phyloP scores from a whole-genome alignment of 2,113 vertebrate genomes.

The Amphilophus citrinellus region DNA sequence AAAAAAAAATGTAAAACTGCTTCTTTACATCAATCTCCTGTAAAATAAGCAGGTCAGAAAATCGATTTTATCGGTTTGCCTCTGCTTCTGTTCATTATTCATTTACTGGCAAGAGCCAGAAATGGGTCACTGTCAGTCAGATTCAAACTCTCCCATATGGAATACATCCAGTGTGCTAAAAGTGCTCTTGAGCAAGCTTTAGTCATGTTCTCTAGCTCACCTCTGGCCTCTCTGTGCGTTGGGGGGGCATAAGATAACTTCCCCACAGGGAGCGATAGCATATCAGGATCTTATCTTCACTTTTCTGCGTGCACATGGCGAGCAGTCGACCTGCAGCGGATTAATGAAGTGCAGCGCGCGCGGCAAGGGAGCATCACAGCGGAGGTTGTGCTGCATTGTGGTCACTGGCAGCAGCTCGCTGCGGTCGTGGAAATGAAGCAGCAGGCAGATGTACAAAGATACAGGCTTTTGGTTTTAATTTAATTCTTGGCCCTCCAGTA shows the following conservation, averaged over 20 bases:
- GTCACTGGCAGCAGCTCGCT: slow-evolving; percentile 41
- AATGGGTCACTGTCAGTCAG: neutral
- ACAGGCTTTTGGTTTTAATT: slow-evolving; percentile 60
- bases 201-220: neutral
- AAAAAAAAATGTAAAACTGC: neutral
- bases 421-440: slow-evolving; percentile 18
- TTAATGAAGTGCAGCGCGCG: slow-evolving; percentile 30
- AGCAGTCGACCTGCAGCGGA: slow-evolving; percentile 2
- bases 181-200: neutral
- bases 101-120: neutral
- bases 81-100: neutral
- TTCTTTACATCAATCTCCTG: neutral
- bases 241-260: neutral
- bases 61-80: neutral
- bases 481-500: slow-evolving; percentile 24
- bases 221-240: slow-evolving; percentile 2
- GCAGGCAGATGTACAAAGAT: slow-evolving; percentile 54
- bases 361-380: neutral
- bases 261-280: slow-evolving; percentile 3
- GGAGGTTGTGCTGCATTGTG: slow-evolving; percentile 25
- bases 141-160: neutral
- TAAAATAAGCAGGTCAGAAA: neutral
- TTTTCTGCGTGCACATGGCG: neutral
- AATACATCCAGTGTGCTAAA: neutral
- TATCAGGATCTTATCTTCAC: slow-evolving; percentile 15